phyloP scores from a whole-genome alignment of 2,113 vertebrate species.

The Gymnarchus niloticus region DNA sequence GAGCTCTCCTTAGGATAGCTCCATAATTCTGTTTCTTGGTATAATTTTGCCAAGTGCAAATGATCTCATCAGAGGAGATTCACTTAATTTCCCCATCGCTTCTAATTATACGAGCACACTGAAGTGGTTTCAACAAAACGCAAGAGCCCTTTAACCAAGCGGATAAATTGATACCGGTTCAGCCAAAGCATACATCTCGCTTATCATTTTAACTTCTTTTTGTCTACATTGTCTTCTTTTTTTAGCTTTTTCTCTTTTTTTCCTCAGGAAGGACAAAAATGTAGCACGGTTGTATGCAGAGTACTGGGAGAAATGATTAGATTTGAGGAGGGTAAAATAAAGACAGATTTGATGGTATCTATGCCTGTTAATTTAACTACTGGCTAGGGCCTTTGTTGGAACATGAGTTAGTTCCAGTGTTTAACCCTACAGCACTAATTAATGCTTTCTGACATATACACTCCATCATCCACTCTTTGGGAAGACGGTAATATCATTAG shows the following conservation, averaged over 20 bases:
- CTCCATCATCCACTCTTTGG: constrained; percentile 97
- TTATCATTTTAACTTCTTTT: constrained; percentile 77
- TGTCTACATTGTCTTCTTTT: constrained; percentile 49
- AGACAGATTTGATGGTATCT: constrained; percentile 90
- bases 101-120: constrained; percentile 92
- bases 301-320: constrained; percentile 71
- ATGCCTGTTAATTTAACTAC: constrained; percentile 97
- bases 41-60: constrained; percentile 80
- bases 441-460: constrained; percentile 89
- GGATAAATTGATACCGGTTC: constrained; percentile 88
- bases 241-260: constrained; percentile 55
- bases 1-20: constrained; percentile 77
- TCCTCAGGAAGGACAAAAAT: constrained; percentile 30
- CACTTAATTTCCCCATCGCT: constrained; percentile 90
- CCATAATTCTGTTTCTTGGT: constrained; percentile 80
- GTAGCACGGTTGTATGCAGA: constrained; percentile 26
- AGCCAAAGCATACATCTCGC: constrained; percentile 85
- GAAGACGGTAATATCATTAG: constrained; percentile 98
- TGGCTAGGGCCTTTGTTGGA: constrained; percentile 96
- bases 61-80: constrained; percentile 89
- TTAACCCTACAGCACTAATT: constrained; percentile 99
- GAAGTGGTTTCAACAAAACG: constrained; percentile 89
- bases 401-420: constrained; percentile 99
- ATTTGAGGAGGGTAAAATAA: constrained; percentile 77
- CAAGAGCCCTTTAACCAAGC: constrained; percentile 80